Evolutionary conservation across 2,888 invertebrate genomes (phyloP).

Genomic region (Nebria brevicollis): DNA sequence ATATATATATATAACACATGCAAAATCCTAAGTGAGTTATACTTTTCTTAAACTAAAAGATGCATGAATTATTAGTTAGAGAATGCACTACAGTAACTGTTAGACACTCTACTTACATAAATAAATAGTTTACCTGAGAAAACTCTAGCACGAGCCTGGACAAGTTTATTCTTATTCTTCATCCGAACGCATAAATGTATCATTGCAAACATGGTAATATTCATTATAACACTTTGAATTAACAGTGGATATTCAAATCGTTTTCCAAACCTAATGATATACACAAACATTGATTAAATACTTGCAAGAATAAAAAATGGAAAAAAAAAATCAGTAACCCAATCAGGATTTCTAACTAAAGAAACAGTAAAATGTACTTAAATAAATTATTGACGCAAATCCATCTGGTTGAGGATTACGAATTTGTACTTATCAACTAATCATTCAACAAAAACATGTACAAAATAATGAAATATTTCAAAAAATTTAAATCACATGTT

Average conservation of each 20-base stretch:
- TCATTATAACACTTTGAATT: constrained; percentile 98
- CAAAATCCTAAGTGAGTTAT: not conserved
- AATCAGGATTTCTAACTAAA: too few species aligned
- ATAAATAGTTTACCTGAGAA: constrained; percentile 77
- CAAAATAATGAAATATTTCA: too few species aligned
- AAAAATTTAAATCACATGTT: too few species aligned
- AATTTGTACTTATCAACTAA: too few species aligned
- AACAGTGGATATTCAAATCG: constrained; percentile 95
- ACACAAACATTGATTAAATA: too few species aligned
- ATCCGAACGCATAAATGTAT: constrained; percentile 92
- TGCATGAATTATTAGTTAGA: not conserved
- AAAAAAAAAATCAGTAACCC: too few species aligned
- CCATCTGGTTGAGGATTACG: too few species aligned
- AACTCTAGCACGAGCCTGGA: constrained; percentile 79
- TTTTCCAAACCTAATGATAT: constrained; percentile 90
- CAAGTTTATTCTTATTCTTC: constrained; percentile 81
- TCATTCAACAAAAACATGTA: too few species aligned
- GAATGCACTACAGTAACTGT: constrained; percentile 60
- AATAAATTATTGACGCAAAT: too few species aligned
- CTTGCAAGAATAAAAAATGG: too few species aligned
- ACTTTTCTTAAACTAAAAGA: not conserved
- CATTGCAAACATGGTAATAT: constrained; percentile 94
- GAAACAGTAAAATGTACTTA: too few species aligned
- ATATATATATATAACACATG: not conserved
- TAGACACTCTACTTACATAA: constrained; percentile 66